Evolutionary conservation across 2,888 invertebrate genomes (phyloP), one percentile per base, ranked within the genome.

Genomic region (Euplagia quadripunctaria): DNA sequence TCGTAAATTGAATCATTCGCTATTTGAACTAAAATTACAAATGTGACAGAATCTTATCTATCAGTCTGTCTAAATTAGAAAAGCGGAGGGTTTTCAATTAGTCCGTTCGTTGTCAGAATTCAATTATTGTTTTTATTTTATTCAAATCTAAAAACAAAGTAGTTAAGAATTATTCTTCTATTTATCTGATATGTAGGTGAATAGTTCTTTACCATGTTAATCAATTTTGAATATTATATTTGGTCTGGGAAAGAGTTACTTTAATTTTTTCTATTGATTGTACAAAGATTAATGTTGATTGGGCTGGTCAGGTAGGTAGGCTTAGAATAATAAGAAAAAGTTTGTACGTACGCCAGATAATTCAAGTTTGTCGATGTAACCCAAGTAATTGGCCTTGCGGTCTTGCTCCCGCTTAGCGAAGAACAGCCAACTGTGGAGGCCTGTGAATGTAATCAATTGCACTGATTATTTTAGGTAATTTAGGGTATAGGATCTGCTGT

Each of bases 371-470:
- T 97, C 97, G 84, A 98, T 96, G 89, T 98, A 97, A 14, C 98
- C 98, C 84, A 98, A 96, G 92, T 98, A 98, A 93, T 98, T 97
- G 1, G 97, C 97, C 79, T 96, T 96, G 73, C 96, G 97, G 68
- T 97, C 97, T 78, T 94, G 91, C 93, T 99, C 99, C 85, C 98
- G 97, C 70, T 97, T 96, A 76, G 97, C 97, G 88, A 98, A 98
- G 94, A 98, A 98, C 58, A 99, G 92, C 99, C 99, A 99, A 92
- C 98, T 99, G 94, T 99, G 99, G 73, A 99, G 96, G 68, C 99
- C 99, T 90, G 96, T 61, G 49, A 86, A 72, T 14, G 5, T 12
- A 64, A 20, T 58, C 43, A 58, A 51, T 51, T 17, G 11, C 31
- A 61, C 61, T 61, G 31, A 4, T 61, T 61, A 61, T 12, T 61